Base-by-base conservation (phyloP, 2,797 vertebrate species). In the Sandelia bainsii region DNA sequence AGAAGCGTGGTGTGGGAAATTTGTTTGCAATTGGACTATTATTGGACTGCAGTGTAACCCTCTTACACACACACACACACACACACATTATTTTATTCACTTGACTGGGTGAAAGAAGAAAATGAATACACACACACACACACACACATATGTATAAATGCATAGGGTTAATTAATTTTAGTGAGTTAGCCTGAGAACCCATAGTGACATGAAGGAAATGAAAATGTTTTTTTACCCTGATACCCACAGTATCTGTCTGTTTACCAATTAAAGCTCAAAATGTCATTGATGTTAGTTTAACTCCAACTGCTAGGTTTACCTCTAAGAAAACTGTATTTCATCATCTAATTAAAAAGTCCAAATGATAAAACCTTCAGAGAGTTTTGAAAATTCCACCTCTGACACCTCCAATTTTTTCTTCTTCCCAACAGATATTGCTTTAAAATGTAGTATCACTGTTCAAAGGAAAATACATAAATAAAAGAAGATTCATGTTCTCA, bases 21-120 rank as follows among this genome's bases (percentile, higher is more conserved):
- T 53, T 83, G 79, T 91, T 90, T 91, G 66, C 74, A 53, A 22
- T 80, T 59, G 70, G 39, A 67, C 56, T 54, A n/a, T 80, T 77
- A 66, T 60, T 59, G 44, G 62, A 77, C 59, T 45, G 65, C 64
- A 29, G 50, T 40, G 52, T 40, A 44, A 61, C 39, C 44, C 32
- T 39, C 58, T 19, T 29, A 22, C 8, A 23, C 29, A 29, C 46
- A 20, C 44, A 20, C 8, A 22, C 27, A 29, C 46, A 22, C 5
- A 20, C 29, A 29, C 11, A 23, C 49, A 48, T 16, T 23, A 17
- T 10, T 22, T 51, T 50, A 25, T 54, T 69, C 16, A 16, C 40
- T 49, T 13, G 20, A 6, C 34, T 40, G 51, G 44, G 27, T 45
- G 52, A 69, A 42, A 14, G 14, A 48, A 64, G 9, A 49, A 46